Evolutionary conservation across 2,797 vertebrate genomes (phyloP), one percentile per base, ranked within the genome.

Genomic region (Mionectes olivaceus): DNA sequence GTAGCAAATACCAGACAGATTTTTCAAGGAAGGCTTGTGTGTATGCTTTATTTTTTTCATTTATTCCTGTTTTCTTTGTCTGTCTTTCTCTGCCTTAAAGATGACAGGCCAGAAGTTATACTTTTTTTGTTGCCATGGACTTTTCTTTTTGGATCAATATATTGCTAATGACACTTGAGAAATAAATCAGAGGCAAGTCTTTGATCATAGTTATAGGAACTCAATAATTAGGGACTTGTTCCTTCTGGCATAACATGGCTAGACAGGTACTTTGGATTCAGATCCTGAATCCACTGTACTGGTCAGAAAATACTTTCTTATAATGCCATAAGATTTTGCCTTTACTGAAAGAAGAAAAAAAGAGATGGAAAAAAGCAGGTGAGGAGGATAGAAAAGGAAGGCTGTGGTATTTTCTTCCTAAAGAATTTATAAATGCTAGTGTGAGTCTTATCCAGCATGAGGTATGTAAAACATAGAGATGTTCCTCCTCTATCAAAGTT

Each of bases 231-330:
- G 82, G 60, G 37, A 16, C 24, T 91, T 0, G 0, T 89, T 76
- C 7, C 27, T 85, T 79, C 64, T 94, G 85, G 32, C 53, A 79
- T 91, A 93, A 65, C 91, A 61, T 24, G 50, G 57, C 78, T 82
- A 82, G 78, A 82, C 43, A 50, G 64, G 11, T 88, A 71, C 35
- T 89, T 95, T 94, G 79, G 39, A 94, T 93, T 89, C 59, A 71
- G 89, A 68, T 59, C 56, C 60, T 79, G 60, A 93, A 69, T 89
- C 77, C 33, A 46, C 91, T 95, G 59, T 46, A 61, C n/a, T 82
- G 49, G 70, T 87, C 90, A 94, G 86, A 92, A 95, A 95, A 81
- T 83, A 50, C 61, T 93, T 93, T 68, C 21, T 89, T 67, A 47
- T 75, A 74, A 82, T 69, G 46, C 52, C 52, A 56, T 53, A 59